A percentile compares a stretch with the other conserved stretches of the same genome.
phyloP scores from a whole-genome alignment of 2,113 vertebrate species.

The Rhizomys pruinosus region DNA sequence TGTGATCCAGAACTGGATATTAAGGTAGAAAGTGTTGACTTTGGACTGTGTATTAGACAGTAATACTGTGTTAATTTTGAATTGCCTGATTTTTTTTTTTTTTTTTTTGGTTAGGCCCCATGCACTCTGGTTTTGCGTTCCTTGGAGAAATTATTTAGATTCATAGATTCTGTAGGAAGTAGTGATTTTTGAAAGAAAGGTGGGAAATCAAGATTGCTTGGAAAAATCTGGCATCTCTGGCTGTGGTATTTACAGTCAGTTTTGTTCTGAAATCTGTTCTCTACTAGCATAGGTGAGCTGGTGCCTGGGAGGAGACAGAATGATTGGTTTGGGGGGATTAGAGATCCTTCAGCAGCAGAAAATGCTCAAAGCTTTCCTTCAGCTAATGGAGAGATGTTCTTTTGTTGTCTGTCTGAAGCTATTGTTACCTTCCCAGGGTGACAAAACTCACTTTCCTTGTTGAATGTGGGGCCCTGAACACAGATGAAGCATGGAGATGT shows the following conservation, averaged over 20 bases:
- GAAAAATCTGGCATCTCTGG: background rate
- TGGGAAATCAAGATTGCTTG: background rate
- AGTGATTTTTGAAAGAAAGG: background rate
- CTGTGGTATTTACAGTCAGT: background rate
- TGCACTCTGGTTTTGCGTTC: background rate
- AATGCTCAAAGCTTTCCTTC: background rate
- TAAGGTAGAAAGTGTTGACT: conserved; percentile 3
- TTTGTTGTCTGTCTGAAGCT: background rate
- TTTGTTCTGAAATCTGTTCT: conserved; percentile 30
- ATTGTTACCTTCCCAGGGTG: background rate
- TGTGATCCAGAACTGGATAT: background rate
- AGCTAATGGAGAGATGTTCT: background rate
- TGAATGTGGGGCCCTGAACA: background rate
- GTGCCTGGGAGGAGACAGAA: background rate
- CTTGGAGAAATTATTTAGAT: background rate
- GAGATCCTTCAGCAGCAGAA: background rate
- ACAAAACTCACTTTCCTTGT: conserved; percentile 19
- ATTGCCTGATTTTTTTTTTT: background rate
- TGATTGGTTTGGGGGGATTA: background rate
- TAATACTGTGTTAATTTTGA: background rate
- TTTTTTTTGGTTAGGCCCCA: too few relatives aligned
- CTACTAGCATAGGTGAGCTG: background rate
- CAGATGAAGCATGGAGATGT: background rate
- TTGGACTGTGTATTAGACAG: background rate
- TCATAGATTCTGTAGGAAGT: background rate